Percentiles rank a stretch among this genome's conserved stretches.
These are phyloP conservation scores for Apis dorsata DNA, from an alignment of 1,140 invertebrate genomes.

Conservation along the genomic window DNA sequence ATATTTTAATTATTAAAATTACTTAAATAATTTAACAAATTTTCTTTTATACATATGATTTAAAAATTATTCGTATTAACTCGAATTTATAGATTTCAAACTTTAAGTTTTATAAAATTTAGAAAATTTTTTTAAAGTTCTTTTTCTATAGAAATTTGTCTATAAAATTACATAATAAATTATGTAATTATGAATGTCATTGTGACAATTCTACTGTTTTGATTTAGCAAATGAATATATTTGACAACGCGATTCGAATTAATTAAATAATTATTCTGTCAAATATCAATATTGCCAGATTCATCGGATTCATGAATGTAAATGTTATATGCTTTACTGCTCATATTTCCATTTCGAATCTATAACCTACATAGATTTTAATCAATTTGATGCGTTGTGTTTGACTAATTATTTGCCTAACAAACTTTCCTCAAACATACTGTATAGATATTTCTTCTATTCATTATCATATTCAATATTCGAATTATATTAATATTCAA, in stretches of 20 bases:
- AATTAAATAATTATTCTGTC: conserved; percentile 1
- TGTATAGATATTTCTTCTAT: background rate
- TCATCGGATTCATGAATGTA: background rate
- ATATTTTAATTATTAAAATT: no score
- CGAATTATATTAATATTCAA: no score
- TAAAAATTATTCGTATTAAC: no score
- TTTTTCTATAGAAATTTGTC: background rate
- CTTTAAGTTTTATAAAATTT: no score
- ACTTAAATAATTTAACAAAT: no score
- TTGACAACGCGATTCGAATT: background rate
- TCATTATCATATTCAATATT: no score
- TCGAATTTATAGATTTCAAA: no score
- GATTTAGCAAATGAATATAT: background rate
- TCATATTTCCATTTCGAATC: no score
- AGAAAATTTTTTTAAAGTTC: background rate
- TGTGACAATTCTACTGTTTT: background rate
- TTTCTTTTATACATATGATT: no score
- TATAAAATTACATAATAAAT: background rate
- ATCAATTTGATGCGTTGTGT: background rate
- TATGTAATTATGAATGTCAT: background rate
- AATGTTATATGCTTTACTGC: background rate
- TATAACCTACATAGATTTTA: background rate
- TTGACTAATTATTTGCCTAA: background rate
- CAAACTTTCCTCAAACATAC: background rate
- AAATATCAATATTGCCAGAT: background rate